Conservation (phyloP, 2,797 vertebrate species). For the Columba guinea region DNA sequence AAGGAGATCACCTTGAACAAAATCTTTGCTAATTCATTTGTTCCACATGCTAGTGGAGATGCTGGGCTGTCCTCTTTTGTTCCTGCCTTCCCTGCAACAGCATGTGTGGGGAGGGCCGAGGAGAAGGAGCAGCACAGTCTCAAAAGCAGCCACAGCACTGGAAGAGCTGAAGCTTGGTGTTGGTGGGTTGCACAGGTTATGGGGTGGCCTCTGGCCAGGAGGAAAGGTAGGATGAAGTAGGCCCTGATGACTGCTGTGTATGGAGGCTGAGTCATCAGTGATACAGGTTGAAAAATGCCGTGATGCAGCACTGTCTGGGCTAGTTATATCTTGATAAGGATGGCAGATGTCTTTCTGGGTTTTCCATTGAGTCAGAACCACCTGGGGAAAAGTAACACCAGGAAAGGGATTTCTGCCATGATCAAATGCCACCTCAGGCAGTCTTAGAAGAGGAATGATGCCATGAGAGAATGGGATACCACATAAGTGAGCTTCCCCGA, state of each 20-base stretch:
- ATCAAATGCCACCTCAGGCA: not conserved
- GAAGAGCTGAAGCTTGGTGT: not conserved
- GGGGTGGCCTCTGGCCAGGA: not conserved
- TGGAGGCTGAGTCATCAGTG: constrained; percentile 13
- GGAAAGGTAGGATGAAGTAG: constrained; percentile 1
- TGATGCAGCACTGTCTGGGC: not conserved
- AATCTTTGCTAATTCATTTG: not conserved
- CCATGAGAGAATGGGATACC: not conserved
- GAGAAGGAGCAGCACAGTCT: not conserved
- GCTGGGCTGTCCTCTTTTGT: not conserved
- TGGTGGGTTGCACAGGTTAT: not conserved
- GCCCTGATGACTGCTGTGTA: not conserved
- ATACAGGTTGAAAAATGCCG: not conserved
- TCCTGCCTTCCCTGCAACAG: not conserved
- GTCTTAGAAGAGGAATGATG: not conserved
- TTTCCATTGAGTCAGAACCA: constrained; percentile 46
- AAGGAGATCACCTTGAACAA: not conserved
- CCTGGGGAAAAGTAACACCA: constrained; percentile 11
- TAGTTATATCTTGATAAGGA: constrained; percentile 57
- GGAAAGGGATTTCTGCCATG: not conserved
- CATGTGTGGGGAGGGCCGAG: accelerated
- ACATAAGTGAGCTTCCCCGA: not conserved
- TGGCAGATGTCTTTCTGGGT: not conserved
- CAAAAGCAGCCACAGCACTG: not conserved
- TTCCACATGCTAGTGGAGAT: accelerated